Conservation (phyloP, 2,113 vertebrate genomes). For the Cinclus mexicanus region DNA sequence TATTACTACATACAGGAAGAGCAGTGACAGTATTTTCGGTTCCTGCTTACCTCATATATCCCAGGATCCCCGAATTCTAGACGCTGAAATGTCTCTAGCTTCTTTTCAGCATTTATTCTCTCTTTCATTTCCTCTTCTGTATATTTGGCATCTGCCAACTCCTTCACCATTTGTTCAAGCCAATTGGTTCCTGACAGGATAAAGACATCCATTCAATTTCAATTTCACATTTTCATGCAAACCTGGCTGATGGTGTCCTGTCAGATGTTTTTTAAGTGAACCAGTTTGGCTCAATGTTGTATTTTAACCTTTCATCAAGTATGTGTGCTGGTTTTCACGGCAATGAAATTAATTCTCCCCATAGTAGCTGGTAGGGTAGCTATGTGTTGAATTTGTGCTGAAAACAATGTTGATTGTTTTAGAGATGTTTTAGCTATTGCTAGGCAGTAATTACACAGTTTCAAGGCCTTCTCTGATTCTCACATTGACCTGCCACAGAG, state of each 20-base stretch:
- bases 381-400: neutral
- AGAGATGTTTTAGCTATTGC: neutral
- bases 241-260: neutral
- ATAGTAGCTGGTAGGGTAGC: neutral
- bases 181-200: slow-evolving; percentile 36
- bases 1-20: neutral
- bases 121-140: slow-evolving; percentile 38
- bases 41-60: slow-evolving; percentile 1
- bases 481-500: neutral
- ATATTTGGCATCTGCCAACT: slow-evolving; percentile 9
- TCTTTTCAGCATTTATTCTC: neutral
- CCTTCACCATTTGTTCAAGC: slow-evolving; percentile 3
- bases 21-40: neutral
- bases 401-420: neutral
- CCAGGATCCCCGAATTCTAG: slow-evolving; percentile 37
- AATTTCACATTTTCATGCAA: neutral
- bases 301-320: neutral
- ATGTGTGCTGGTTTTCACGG: neutral
- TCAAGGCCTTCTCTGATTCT: neutral
- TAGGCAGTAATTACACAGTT: neutral
- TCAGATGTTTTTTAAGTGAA: neutral
- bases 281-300: neutral
- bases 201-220: neutral
- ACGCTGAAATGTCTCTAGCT: neutral
- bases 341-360: neutral